phyloP scores from a whole-genome alignment of 2,888 invertebrate genomes.

The Globia sparganii region DNA sequence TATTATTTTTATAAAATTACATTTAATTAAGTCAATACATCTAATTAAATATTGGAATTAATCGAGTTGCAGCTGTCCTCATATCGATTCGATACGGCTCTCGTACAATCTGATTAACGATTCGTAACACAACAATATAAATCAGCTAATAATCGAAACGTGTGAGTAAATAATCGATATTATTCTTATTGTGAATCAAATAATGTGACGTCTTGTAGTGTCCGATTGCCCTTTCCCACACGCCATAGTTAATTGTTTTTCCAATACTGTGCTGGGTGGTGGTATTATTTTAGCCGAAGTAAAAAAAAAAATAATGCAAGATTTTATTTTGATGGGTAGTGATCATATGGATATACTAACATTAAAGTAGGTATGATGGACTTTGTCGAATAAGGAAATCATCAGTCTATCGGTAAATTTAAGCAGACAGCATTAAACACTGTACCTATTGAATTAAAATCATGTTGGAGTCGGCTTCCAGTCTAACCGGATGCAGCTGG shows the following conservation, averaged over 20 bases:
- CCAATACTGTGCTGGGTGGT: neutral
- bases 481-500: too few species aligned
- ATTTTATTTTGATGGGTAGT: neutral
- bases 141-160: slow-evolving; percentile 54
- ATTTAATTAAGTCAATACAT: slow-evolving; percentile 47
- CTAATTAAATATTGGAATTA: slow-evolving; percentile 54
- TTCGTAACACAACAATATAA: slow-evolving; percentile 52
- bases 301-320: too few species aligned
- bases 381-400: neutral
- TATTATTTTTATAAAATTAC: slow-evolving; percentile 21
- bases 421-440: neutral
- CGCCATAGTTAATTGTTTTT: neutral
- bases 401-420: neutral
- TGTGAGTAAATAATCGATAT: slow-evolving; percentile 51
- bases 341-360: too few species aligned
- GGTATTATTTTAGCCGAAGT: neutral
- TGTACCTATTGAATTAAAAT: neutral
- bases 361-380: neutral
- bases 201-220: slow-evolving; percentile 43
- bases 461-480: neutral
- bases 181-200: slow-evolving; percentile 50
- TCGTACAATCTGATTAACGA: slow-evolving; percentile 56
- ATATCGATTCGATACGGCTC: slow-evolving; percentile 54
- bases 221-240: slow-evolving; percentile 5
- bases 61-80: slow-evolving; percentile 59